These are phyloP conservation scores for Candoia aspera DNA, from an alignment of 2,113 vertebrate genomes.

Conservation along the genomic window DNA sequence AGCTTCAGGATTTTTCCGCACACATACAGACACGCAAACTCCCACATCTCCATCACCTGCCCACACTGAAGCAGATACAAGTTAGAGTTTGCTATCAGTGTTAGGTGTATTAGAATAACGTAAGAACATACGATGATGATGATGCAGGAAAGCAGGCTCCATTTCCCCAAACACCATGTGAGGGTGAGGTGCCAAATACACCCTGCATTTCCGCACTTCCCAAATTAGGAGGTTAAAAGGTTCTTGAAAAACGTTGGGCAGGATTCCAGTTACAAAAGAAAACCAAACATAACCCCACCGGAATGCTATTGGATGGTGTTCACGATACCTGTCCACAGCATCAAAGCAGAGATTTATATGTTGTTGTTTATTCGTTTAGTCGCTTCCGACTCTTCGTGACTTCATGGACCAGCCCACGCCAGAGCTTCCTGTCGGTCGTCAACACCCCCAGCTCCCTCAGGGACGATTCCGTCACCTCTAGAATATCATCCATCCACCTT, in stretches of 20 bases:
- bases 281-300: background rate
- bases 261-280: background rate
- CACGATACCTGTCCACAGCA: background rate
- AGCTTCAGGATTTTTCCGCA: background rate
- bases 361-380: no score
- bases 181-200: background rate
- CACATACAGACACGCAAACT: background rate
- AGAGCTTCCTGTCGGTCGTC: no score
- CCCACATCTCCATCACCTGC: background rate
- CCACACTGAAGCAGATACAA: background rate
- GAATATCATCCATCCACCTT: no score
- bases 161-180: background rate
- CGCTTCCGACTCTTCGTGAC: no score
- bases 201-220: background rate
- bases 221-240: background rate
- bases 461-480: no score
- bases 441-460: no score
- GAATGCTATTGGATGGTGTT: background rate
- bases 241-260: background rate
- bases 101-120: background rate
- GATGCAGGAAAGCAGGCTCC: background rate
- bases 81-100: background rate
- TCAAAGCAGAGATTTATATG: slow-evolving; percentile 28
- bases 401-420: no score
- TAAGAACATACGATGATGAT: background rate